Evolutionary conservation across 2,797 vertebrate species (phyloP), one percentile per base, ranked within the genome.

Genomic region (Fundulus diaphanus): DNA sequence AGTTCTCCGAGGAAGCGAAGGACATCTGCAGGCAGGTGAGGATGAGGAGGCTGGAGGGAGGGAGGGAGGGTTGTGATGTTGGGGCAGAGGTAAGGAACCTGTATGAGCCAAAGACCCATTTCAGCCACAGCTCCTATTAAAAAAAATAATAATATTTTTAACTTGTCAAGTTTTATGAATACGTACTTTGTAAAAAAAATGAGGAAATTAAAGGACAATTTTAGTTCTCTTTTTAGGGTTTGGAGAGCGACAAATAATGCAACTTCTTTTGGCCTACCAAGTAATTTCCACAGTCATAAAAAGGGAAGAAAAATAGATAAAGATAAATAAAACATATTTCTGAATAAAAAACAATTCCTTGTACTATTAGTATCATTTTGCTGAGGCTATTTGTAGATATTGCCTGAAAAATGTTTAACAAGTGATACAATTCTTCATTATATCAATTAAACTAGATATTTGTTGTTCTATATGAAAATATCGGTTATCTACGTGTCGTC

Each of bases 21-120:
- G 96, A 97, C 87, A 95, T 98, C 94, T 98, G 97, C 92, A 95
- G 94, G 93, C 96, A 96, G 97, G 97, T 98, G 90, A 94, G 96
- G 48, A 42, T 1, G 52, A 77, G n/a, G 48, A 56, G 48, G 54
- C 42, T 11, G 27, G 69, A 2, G 40, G 68, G 37, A 37, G 4
- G 24, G 35, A 63, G 68, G 37, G 24, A 3, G 24, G 35, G 37
- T 40, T 46, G 59, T 75, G 12, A 40, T 69, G 29, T 22, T 18
- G 65, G 22, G 20, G 57, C 46, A 69, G 22, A 8, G 11, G 33
- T 37, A 68, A 68, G 27, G 7, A 9, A 68, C 31, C 37, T 35
- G 2, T 63, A 63, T 9, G 22, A 63, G 3, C 59, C 59, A 37
- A 0, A 24, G 33, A 59, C 0, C 18, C 31, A 20, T 63, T 63